Base-by-base conservation (phyloP, 2,888 invertebrate species). In the Neoascia interrupta region DNA sequence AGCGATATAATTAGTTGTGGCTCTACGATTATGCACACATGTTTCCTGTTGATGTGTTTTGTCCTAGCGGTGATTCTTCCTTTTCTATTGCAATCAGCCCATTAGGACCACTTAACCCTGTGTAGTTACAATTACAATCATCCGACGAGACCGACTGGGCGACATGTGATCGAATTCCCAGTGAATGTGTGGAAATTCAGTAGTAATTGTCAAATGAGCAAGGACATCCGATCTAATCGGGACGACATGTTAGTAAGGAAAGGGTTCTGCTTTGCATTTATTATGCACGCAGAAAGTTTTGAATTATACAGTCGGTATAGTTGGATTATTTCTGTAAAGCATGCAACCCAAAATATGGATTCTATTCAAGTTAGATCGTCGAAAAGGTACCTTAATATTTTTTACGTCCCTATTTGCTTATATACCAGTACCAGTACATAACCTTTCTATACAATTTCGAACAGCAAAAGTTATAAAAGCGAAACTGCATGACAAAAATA, bases 161-260 rank as follows among this genome's bases (percentile, higher is more conserved):
- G 41, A 63, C 75, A 75, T 75, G 45, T 75, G 75, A 69, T 13
- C 36, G 4, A 43, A 43, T 75, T 75, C 75, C 63, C 75, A 75
- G 75, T 63, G 56, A 58, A 31, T 36, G 31, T 23, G 34, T 56
- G 37, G 54, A 69, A 51, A 36, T 63, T 75, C 58, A 63, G 63
- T 69, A 31, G 43, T 36, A 69, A 69, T 74, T 68, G 54, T 61
- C 47, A 56, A 68, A 54, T 47, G 45, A 21, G 49, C 37, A 39
- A 60, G 47, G 56, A 58, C 43, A 63, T 49, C 18, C 51, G 75
- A 63, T 75, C 21, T 31, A 69, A 69, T 69, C 61, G 43, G 31
- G 41, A 28, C 49, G 23, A 49, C 39, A 41, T 21, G 11, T 64
- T n/a, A n/a, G n/a, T n/a, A n/a, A n/a, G n/a, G 21, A 68, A 72